Conservation (phyloP, 1,140 invertebrate species). For the Hyles vespertilio region DNA sequence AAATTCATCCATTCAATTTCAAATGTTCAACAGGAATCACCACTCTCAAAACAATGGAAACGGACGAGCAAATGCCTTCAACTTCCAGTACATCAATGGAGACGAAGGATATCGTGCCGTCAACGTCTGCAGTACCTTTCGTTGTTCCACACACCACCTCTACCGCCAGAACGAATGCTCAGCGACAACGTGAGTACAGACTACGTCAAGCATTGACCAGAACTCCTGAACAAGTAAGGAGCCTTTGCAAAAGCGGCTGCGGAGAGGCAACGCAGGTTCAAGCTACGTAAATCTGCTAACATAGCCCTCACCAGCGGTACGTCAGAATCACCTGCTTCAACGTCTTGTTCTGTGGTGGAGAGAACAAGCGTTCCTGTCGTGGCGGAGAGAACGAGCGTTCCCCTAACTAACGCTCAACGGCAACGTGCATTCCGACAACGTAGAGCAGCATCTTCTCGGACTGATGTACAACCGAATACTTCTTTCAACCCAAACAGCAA, state of each 20-base stretch:
- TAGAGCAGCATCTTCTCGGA: slow-evolving; percentile 13
- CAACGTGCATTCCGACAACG: slow-evolving; percentile 21
- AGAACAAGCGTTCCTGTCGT: slow-evolving; percentile 6
- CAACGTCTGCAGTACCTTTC: slow-evolving; percentile 22
- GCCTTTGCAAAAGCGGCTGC: too few relatives aligned
- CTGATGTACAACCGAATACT: slow-evolving; percentile 21
- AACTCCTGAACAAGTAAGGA: too few relatives aligned
- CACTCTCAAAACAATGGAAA: slow-evolving; percentile 23
- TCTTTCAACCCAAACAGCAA: slow-evolving; percentile 20
- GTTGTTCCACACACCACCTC: too few relatives aligned
- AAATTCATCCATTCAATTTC: too few relatives aligned
- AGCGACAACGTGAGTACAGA: too few relatives aligned
- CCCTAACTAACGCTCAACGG: slow-evolving; percentile 22
- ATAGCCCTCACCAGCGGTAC: slow-evolving; percentile 20
- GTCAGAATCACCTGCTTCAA: slow-evolving; percentile 17
- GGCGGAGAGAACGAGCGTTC: slow-evolving; percentile 14
- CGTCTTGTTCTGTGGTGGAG: slow-evolving; percentile 5
- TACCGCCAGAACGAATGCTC: too few relatives aligned
- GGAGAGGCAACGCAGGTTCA: too few relatives aligned
- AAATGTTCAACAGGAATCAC: too few relatives aligned
- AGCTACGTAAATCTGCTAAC: slow-evolving; percentile 20
- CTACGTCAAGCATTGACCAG: too few relatives aligned
- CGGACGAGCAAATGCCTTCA: slow-evolving; percentile 26
- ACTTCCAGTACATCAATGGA: slow-evolving; percentile 30
- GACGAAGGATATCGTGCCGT: slow-evolving; percentile 22